Evolutionary conservation across 2,888 invertebrate genomes (phyloP), one percentile per base, ranked within the genome.

Genomic region (Lordiphosa fenestrarum): DNA sequence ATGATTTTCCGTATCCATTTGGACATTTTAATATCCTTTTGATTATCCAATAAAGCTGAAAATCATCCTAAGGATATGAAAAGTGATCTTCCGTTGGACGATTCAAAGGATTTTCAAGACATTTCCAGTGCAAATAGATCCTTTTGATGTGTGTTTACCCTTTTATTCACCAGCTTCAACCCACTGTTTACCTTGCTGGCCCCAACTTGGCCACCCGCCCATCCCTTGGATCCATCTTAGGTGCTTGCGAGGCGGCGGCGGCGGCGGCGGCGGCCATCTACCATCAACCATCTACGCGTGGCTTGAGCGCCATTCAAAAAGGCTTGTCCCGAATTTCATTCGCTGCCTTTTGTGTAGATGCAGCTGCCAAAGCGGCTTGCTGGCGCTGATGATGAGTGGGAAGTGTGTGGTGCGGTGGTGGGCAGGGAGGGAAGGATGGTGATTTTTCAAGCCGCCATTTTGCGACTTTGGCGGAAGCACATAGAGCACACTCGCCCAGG

Each of bases 401-500:
- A 44, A 15, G 44, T 10, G 12, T 19, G 19, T 19, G 19, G 36
- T 15, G 15, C 15, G 21, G 7, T 4, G 57, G 6, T 46, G 53
- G 15, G 13, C 30, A 6, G 25, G 25, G 6, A 6, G 6, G 25
- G 25, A 19, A 46, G 49, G 66, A 37, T 69, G 71, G 62, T 66
- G 65, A 75, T 68, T 71, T 84, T 84, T 67, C 78, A 84, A 81
- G 78, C 72, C 83, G 84, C 80, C 84, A 80, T 80, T 83, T 80
- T 83, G 81, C 66, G 81, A 80, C 84, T 77, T 65, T 83, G 77
- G 81, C 67, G 83, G 77, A 76, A 81, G 38, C 58, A 48, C 57
- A 52, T 57, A 64, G 57, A 48, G 57, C 49, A 38, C 56, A 55
- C 13, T 9, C 48, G 12, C 25, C 61, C 53, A 50, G 39, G 15